A percentile compares a stretch with the other conserved stretches of the same genome.
phyloP scores from a whole-genome alignment of 2,888 invertebrate species.

The Ischnus inquisitorius region DNA sequence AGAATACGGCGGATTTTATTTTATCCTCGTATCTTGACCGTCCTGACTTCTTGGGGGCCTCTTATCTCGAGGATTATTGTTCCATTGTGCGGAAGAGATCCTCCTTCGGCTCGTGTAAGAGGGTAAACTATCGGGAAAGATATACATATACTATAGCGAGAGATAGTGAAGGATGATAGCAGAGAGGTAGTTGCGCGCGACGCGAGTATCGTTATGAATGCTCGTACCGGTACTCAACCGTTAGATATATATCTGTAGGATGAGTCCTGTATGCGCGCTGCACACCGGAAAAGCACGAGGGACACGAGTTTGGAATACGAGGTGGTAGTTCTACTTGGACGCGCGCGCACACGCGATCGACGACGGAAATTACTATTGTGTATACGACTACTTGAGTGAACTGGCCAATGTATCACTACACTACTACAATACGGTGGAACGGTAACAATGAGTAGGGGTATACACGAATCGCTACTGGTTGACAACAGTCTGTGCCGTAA shows the following conservation, averaged over 20 bases:
- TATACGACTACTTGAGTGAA: neutral
- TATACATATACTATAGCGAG: neutral
- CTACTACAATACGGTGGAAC: neutral
- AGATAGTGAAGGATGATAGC: neutral
- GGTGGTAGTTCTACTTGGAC: neutral
- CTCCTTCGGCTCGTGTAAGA: neutral
- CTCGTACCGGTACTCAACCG: neutral
- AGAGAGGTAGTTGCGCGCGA: neutral
- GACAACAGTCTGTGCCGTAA: neutral
- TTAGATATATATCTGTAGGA: slow-evolving; percentile 1
- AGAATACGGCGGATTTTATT: neutral
- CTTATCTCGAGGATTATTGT: slow-evolving; percentile 24
- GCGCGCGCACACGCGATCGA: neutral
- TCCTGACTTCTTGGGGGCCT: neutral
- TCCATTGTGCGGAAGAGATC: neutral
- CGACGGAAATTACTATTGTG: slow-evolving; percentile 40
- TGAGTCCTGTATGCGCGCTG: neutral
- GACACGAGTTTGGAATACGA: slow-evolving; percentile 25
- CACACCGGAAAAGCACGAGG: neutral
- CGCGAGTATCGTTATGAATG: slow-evolving; percentile 12
- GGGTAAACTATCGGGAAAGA: neutral
- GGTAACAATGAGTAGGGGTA: no score
- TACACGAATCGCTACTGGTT: neutral
- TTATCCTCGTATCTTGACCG: neutral
- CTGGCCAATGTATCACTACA: neutral